These are phyloP conservation scores for Rutpela maculata DNA, from an alignment of 2,888 invertebrate genomes.

Conservation along the genomic window DNA sequence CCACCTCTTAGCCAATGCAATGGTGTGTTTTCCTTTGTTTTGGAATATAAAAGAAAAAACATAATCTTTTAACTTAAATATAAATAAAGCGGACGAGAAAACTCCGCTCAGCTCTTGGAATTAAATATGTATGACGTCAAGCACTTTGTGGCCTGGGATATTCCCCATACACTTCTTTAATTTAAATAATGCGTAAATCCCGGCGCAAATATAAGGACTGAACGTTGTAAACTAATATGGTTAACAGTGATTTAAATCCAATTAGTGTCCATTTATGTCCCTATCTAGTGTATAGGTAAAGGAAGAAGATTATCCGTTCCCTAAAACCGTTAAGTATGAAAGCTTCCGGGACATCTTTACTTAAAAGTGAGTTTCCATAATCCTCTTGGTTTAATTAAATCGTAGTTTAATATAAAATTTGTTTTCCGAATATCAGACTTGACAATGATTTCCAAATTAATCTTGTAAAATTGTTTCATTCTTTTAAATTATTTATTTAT, in stretches of 20 bases:
- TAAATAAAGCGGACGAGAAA: too few species aligned
- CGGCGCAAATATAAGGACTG: not conserved
- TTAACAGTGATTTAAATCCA: constrained; percentile 2
- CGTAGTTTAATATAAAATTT: not conserved
- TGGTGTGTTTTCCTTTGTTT: too few species aligned
- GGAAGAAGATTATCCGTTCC: not conserved
- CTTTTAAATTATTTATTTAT: too few species aligned
- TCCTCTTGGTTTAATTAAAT: not conserved
- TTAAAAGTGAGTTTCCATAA: not conserved
- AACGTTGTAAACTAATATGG: not conserved
- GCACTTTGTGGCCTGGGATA: not conserved
- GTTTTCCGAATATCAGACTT: not conserved
- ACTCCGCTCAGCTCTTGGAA: not conserved
- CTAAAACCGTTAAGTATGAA: constrained; percentile 2
- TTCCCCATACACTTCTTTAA: not conserved
- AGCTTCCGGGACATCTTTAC: not conserved
- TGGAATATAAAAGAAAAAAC: too few species aligned
- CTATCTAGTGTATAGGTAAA: not conserved
- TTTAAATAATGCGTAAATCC: not conserved
- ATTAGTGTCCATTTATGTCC: not conserved
- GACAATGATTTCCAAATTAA: not conserved
- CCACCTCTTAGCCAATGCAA: too few species aligned
- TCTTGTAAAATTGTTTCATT: too few species aligned
- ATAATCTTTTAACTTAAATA: too few species aligned
- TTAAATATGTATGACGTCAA: not conserved